A percentile compares a stretch with the other conserved stretches of the same genome.
phyloP scores from a whole-genome alignment of 2,888 invertebrate genomes.

The Phengaris arion region DNA sequence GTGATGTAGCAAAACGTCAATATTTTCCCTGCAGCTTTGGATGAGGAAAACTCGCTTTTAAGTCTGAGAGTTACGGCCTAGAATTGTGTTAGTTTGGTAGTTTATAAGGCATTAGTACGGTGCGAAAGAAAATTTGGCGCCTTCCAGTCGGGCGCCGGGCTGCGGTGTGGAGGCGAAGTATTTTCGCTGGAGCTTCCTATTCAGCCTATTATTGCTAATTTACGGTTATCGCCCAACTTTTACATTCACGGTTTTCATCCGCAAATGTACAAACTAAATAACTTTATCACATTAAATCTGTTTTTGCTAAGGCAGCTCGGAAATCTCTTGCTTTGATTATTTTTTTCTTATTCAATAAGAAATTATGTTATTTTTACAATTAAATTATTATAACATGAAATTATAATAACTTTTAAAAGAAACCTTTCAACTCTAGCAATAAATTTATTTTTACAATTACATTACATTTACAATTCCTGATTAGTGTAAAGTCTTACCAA shows the following conservation, averaged over 20 bases:
- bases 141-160: slow-evolving; percentile 65
- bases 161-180: slow-evolving; percentile 55
- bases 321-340: slow-evolving; percentile 29
- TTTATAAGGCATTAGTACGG: slow-evolving; percentile 43
- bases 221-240: slow-evolving; percentile 61
- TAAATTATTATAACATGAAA: too few relatives aligned
- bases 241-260: slow-evolving; percentile 44
- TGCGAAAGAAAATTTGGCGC: slow-evolving; percentile 58
- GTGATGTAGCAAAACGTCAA: slow-evolving; percentile 52
- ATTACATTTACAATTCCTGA: too few relatives aligned
- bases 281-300: slow-evolving; percentile 30
- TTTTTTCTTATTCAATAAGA: background rate
- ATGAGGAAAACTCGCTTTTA: slow-evolving; percentile 40
- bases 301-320: slow-evolving; percentile 37
- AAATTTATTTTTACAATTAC: background rate
- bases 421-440: background rate
- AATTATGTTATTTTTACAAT: too few relatives aligned
- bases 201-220: slow-evolving; percentile 65
- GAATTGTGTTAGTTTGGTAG: slow-evolving; percentile 25
- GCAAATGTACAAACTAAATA: slow-evolving; percentile 38
- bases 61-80: background rate
- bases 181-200: slow-evolving; percentile 59
- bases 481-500: too few relatives aligned
- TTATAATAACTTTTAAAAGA: background rate
- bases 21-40: slow-evolving; percentile 46